Conservation (phyloP, 2,888 invertebrate genomes). For the Endotricha flammealis region DNA sequence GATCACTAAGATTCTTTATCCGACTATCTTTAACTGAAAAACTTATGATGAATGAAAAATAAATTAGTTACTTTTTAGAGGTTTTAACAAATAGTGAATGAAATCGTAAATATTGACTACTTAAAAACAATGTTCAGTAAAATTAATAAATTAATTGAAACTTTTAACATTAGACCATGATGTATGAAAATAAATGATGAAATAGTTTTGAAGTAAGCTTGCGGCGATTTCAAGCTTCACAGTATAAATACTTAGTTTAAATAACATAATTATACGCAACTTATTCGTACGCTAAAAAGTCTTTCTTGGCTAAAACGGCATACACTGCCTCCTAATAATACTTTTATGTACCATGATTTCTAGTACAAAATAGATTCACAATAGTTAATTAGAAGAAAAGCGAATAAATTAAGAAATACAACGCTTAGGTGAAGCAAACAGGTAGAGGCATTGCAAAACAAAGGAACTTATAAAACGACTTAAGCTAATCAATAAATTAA, state of each 20-base stretch:
- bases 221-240: conserved; percentile 12
- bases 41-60: too few relatives aligned
- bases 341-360: conserved; percentile 37
- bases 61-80: too few relatives aligned
- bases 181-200: too few relatives aligned
- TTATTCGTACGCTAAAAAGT: conserved; percentile 62
- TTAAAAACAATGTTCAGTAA: too few relatives aligned
- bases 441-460: conserved; percentile 32
- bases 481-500: conserved; percentile 73
- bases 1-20: too few relatives aligned
- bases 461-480: conserved; percentile 57
- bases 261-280: conserved; percentile 61
- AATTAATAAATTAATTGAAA: too few relatives aligned
- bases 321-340: conserved; percentile 55
- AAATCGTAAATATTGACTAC: too few relatives aligned
- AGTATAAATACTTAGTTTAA: conserved; percentile 23
- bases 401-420: conserved; percentile 43
- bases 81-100: too few relatives aligned
- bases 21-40: too few relatives aligned
- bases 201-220: too few relatives aligned
- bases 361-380: conserved; percentile 35
- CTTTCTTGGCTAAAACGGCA: conserved; percentile 68
- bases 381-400: conserved; percentile 27
- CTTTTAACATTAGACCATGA: too few relatives aligned
- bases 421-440: conserved; percentile 30